Evolutionary conservation across 2,888 invertebrate genomes (phyloP), one percentile per base, ranked within the genome.

Genomic region (Pantelozetes paolii): DNA sequence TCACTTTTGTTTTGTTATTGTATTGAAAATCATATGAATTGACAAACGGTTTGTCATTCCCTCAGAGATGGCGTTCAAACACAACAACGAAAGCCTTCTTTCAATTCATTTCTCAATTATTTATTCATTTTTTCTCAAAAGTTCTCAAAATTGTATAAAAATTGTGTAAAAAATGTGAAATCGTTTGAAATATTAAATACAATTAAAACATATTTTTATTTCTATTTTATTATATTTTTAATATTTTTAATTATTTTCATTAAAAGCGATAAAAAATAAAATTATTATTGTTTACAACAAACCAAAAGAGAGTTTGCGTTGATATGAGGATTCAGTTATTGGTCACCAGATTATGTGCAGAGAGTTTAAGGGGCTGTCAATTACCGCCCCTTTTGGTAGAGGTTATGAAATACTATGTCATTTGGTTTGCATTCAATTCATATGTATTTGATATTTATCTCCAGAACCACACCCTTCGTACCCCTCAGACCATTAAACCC

Each of bases 331-430:
- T 18, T 30, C n/a, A 18, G 3, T 9, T 23, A 62, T 62, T 62
- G 62, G 62, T n/a, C 32, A 30, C 13, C 32, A 62, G 6, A 62
- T 62, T 62, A 62, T 62, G 62, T 18, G 62, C 15, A 15, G 30
- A 30, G 18, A 18, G 28, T 5, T 18, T 18, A 6, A 5, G 26
- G 62, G 62, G 32, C 9, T 30, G 6, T 8, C 30, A 11, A 30
- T 28, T 6, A 9, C 54, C 3, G 8, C 26, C 54, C 54, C 23
- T 26, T 54, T 54, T 6, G 5, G 26, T 26, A 13, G 26, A 54
- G n/a, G 6, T 50, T 50, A 20, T 18, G 20, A 20, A 36, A 36
- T 11, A 36, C 36, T 8, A 20, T 54, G 20, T 15, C 48, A 54
- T 54, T 23, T 54, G 5, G 26, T 54, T 2, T 54, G 54, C n/a